A percentile compares a stretch with the other conserved stretches of the same genome.
These are phyloP conservation scores for Abrostola tripartita DNA, from an alignment of 2,888 invertebrate species.

Conservation along the genomic window DNA sequence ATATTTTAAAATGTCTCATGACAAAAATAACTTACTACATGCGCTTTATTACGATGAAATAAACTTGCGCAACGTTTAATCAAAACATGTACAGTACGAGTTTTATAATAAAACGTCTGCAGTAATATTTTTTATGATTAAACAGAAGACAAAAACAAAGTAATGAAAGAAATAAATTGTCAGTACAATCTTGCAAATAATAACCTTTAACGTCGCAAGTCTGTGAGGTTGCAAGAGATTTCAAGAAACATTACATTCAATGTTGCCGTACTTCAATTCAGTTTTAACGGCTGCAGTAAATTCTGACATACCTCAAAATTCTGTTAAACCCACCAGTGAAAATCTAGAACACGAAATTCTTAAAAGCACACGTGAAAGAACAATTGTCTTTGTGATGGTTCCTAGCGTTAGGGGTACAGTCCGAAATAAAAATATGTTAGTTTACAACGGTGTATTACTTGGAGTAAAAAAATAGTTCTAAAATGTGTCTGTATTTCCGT, in stretches of 20 bases:
- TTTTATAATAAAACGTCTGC: neutral
- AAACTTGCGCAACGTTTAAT: no score
- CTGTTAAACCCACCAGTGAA: neutral
- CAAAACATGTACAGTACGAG: neutral
- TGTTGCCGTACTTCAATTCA: conserved; percentile 1
- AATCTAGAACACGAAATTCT: conserved; percentile 2
- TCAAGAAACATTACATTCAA: neutral
- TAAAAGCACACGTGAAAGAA: conserved; percentile 1
- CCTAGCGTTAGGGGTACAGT: neutral
- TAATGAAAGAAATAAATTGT: conserved; percentile 7
- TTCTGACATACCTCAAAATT: conserved; percentile 4
- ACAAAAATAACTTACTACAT: no score
- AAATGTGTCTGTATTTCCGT: no score
- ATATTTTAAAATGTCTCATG: no score
- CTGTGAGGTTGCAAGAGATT: neutral
- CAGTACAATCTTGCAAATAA: conserved; percentile 6
- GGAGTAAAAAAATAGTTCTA: no score
- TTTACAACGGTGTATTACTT: no score
- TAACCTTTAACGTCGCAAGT: neutral
- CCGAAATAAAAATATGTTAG: neutral
- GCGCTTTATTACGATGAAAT: no score
- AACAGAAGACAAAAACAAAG: neutral
- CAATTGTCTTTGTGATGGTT: conserved; percentile 5
- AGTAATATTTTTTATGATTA: neutral
- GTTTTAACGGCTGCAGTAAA: neutral